These are phyloP conservation scores for Callorhinus ursinus DNA, from an alignment of 2,113 vertebrate genomes.

Conservation along the genomic window DNA sequence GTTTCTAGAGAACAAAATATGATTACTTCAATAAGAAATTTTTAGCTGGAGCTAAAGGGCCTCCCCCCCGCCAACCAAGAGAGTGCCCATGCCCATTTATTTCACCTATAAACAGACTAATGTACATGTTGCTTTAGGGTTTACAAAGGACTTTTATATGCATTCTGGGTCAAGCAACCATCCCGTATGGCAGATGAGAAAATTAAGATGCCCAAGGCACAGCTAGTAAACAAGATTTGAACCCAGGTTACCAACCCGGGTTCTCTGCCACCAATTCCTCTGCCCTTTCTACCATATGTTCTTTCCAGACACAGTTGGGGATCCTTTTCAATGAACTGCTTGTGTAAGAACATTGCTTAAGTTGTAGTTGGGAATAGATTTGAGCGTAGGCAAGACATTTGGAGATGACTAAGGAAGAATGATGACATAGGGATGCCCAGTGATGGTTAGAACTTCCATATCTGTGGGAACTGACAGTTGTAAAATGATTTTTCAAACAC, in stretches of 20 bases:
- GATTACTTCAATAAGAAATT: conserved; percentile 16
- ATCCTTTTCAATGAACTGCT: background rate
- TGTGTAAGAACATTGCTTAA: background rate
- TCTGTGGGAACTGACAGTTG: background rate
- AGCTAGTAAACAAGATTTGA: conserved; percentile 1
- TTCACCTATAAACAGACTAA: background rate
- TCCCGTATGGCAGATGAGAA: background rate
- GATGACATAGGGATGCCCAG: background rate
- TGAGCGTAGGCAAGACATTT: background rate
- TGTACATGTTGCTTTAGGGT: background rate
- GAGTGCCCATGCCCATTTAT: background rate
- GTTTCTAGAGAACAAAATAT: conserved; percentile 54
- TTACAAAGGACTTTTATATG: background rate
- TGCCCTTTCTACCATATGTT: background rate
- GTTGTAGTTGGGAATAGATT: background rate
- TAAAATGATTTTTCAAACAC: background rate
- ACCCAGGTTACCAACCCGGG: background rate
- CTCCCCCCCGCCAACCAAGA: background rate
- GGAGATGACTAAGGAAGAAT: background rate
- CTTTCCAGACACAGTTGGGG: background rate
- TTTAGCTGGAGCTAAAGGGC: background rate
- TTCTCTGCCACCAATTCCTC: background rate
- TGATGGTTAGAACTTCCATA: background rate
- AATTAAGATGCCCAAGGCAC: background rate
- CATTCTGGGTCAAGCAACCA: background rate